Base-by-base conservation (phyloP, 2,113 vertebrate genomes). In the Plecturocebus donacophilus region DNA sequence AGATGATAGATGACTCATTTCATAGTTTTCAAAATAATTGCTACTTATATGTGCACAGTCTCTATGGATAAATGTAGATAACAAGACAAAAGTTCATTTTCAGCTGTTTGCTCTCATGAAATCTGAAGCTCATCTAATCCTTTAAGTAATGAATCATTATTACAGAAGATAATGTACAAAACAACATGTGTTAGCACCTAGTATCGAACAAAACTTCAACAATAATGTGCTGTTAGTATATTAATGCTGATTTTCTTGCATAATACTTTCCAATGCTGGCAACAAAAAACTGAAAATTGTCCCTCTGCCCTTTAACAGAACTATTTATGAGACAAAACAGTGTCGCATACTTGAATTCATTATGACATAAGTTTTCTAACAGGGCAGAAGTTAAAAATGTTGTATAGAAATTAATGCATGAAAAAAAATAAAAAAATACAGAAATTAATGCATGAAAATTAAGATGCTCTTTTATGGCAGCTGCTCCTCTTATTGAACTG, bases 351-450 rank as follows among this genome's bases (percentile, higher is more conserved):
- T 95, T 73, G 76, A 97, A 98, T 80, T 97, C 88, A 95, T 97
- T 97, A 97, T 73, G 52, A 90, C 56, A 58, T 32, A 25, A 86
- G 38, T 20, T 92, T 97, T 97, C 85, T 94, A 94, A 96, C 17
- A 85, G 38, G 38, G 92, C 96, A 95, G 27, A 93, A 95, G 70
- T 95, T 97, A 64, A 30, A 96, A 98, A 97, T 95, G 89, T 91
- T 97, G 95, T 25, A 73, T 87, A 90, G 80, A 40, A 79, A 92
- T 95, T 95, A 92, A 95, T 42, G 21, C 85, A 87, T 82, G 90
- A 77, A 96, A 96, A 95, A 52, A 52, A 52, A 52, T 52, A 49
- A 49, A 49, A 13, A 49, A 14, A 10, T n/a, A n/a, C 13, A 91
- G 73, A 40, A 79, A 92, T 94, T 95, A 92, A 95, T 42, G 21